Base-by-base conservation (phyloP, 1,140 invertebrate genomes). In the Phymastichus coffea region DNA sequence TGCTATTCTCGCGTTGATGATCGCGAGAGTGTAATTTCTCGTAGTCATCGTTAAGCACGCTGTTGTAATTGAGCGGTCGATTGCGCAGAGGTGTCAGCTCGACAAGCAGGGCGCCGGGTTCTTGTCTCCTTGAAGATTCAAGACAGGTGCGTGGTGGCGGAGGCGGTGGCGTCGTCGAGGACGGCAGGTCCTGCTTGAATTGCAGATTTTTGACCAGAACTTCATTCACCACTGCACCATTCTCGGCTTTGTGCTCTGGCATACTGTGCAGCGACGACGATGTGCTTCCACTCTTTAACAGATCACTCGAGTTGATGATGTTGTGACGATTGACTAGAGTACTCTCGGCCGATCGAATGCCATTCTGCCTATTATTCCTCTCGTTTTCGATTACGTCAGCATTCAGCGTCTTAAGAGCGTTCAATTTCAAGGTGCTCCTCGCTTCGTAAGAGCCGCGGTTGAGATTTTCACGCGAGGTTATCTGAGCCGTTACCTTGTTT, bases 31-130 rank as follows among this genome's bases (percentile, higher is more conserved):
- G 46, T 40, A 61, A 28, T 26, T 66, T 68, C 30, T 69, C 67
- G 54, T 73, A 73, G 65, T 71, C 63, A 40, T 73, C 70, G 48
- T 68, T 73, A 23, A 74, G 57, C 25, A 74, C 69, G 52, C 69
- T 72, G 20, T 66, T 68, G 53, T 64, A 71, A 33, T 67, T 73
- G 17, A 73, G 65, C 12, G 58, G 67, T 30, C 53, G 28, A 19
- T 35, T 46, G 1, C 43, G 19, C 22, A 37, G 8, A 15, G 53
- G 41, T n/a, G 30, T 19, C 6, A 46, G 9, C 22, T 55, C 52
- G n/a, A 46, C 30, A 7, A 56, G 63, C 35, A 53, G 52, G 22
- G 48, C 14, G n/a, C n/a, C n/a, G 4, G 57, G 23, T 44, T 51
- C 48, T 38, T 51, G 53, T 4, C 46, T 49, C 9, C 20, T 46